Percentiles rank a stretch among this genome's conserved stretches.
These are phyloP conservation scores for Fissipunctia ypsillon DNA, from an alignment of 2,888 invertebrate genomes.

Conservation along the genomic window DNA sequence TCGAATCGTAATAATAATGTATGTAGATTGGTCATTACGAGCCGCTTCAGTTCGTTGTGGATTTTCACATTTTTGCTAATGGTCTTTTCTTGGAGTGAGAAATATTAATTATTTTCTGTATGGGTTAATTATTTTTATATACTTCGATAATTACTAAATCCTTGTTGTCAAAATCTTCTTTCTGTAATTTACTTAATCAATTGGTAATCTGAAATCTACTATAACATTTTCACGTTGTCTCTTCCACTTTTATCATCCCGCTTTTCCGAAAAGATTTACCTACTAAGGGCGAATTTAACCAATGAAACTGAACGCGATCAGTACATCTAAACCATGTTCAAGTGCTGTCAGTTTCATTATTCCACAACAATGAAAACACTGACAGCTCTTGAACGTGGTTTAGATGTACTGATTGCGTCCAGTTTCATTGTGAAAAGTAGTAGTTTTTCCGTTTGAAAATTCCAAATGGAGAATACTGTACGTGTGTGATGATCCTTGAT, in stretches of 20 bases:
- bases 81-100: constrained; percentile 1
- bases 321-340: neutral
- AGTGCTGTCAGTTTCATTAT: neutral
- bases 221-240: neutral
- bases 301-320: neutral
- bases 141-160: neutral
- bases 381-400: neutral
- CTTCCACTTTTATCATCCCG: neutral
- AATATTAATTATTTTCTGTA: neutral
- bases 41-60: neutral
- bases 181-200: too few species aligned
- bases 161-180: neutral
- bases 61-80: constrained; percentile 12
- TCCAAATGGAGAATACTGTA: too few species aligned
- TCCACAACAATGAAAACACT: neutral
- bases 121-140: neutral
- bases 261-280: neutral
- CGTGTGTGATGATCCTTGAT: too few species aligned
- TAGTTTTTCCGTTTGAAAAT: too few species aligned
- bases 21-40: constrained; percentile 31
- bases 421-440: too few species aligned
- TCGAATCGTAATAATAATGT: constrained; percentile 33
- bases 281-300: neutral
- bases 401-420: neutral
- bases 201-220: neutral